Conservation (phyloP, 2,113 vertebrate species). For the Phrynocephalus versicolor region DNA sequence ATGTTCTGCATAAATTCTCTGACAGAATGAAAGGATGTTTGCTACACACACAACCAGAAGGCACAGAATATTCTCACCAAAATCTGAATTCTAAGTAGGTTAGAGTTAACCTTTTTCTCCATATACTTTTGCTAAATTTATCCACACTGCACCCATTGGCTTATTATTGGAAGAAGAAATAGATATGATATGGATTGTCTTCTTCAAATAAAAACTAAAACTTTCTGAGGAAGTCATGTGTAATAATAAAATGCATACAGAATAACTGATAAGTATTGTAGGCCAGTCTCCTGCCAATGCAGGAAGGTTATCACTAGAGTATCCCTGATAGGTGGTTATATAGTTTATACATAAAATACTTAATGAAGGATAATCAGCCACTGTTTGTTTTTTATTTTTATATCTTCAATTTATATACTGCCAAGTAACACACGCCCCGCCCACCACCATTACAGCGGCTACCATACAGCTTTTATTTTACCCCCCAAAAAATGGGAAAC, state of each 20-base stretch:
- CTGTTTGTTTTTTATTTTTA: no score
- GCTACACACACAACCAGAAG: background rate
- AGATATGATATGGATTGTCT: background rate
- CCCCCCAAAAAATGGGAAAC: no score
- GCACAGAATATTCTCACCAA: background rate
- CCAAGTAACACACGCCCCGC: no score
- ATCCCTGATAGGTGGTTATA: background rate
- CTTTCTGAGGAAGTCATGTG: background rate
- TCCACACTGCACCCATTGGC: background rate
- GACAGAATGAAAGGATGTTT: background rate
- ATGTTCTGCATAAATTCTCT: background rate
- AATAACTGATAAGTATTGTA: no score
- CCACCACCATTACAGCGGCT: no score
- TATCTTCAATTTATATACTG: no score
- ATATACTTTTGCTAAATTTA: background rate
- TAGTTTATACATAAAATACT: background rate
- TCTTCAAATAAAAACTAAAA: background rate
- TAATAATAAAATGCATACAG: no score
- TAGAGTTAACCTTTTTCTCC: background rate
- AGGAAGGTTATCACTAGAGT: background rate
- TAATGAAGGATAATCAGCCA: background rate
- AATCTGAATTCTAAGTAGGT: background rate
- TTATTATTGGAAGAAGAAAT: background rate
- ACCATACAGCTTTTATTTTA: no score
- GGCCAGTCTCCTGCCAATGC: background rate